These are phyloP conservation scores for Poeciliopsis prolifica DNA, from an alignment of 2,113 vertebrate genomes.

Conservation along the genomic window DNA sequence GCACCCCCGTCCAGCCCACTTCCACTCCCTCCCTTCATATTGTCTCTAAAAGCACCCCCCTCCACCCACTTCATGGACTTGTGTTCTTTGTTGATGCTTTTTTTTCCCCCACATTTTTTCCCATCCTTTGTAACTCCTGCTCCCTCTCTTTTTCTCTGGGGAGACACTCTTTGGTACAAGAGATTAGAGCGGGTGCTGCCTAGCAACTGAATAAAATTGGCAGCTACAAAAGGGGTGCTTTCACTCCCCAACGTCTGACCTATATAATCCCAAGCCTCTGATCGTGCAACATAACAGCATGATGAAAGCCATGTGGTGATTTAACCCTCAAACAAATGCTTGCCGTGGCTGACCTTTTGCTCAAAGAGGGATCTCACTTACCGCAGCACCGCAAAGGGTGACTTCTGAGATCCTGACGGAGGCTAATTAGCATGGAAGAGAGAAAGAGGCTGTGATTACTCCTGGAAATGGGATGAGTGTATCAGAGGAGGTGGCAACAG, in stretches of 20 bases:
- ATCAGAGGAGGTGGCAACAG: slow-evolving; percentile 70
- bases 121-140: slow-evolving; percentile 72
- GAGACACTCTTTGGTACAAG: slow-evolving; percentile 78
- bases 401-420: slow-evolving; percentile 66
- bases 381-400: slow-evolving; percentile 59
- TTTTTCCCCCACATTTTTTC: slow-evolving; percentile 38
- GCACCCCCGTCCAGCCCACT: slow-evolving; percentile 58
- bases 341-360: slow-evolving; percentile 65
- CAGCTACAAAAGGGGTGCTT: slow-evolving; percentile 77
- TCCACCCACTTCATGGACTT: slow-evolving; percentile 57
- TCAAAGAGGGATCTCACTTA: slow-evolving; percentile 58
- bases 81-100: slow-evolving; percentile 77
- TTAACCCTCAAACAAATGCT: slow-evolving; percentile 78
- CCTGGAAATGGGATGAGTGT: slow-evolving; percentile 72
- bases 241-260: slow-evolving; percentile 80
- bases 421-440: slow-evolving; percentile 70
- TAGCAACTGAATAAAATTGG: slow-evolving; percentile 85
- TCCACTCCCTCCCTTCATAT: slow-evolving; percentile 57
- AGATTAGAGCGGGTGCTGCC: slow-evolving; percentile 82
- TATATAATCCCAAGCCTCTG: slow-evolving; percentile 81
- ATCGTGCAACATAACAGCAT: slow-evolving; percentile 78
- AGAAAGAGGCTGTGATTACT: slow-evolving; percentile 60
- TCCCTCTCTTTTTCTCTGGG: slow-evolving; percentile 72
- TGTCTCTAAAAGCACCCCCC: slow-evolving; percentile 70
- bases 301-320: slow-evolving; percentile 75